Evolutionary conservation across 2,797 vertebrate species (phyloP).

Genomic region (Phyllotis vaccarum): DNA sequence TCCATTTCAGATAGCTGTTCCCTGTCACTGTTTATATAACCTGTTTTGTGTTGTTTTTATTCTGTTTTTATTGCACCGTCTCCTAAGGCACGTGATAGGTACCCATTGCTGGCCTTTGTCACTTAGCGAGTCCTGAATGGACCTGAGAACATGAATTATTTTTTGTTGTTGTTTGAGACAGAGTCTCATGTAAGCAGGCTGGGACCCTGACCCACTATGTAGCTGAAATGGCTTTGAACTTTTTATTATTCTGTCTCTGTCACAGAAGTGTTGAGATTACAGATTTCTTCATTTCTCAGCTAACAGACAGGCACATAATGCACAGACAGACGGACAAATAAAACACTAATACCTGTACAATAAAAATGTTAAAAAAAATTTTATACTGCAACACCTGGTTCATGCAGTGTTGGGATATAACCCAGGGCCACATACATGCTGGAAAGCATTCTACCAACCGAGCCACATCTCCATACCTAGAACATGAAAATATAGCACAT

Average conservation of each 20-base stretch:
- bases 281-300: neutral
- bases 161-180: neutral
- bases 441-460: neutral
- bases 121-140: neutral
- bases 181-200: neutral
- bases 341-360: neutral
- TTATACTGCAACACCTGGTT: neutral
- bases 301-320: neutral
- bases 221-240: neutral
- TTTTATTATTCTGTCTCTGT: neutral
- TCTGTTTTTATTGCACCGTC: neutral
- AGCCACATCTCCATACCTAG: neutral
- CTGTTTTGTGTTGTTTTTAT: neutral
- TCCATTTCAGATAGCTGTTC: neutral
- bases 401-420: neutral
- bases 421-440: neutral
- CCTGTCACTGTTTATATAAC: neutral
- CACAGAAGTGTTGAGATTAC: neutral
- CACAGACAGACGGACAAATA: neutral
- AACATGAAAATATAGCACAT: neutral
- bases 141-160: neutral
- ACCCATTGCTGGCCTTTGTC: neutral
- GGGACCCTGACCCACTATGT: neutral
- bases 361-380: neutral
- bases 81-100: neutral